Evolutionary conservation across 2,888 invertebrate species (phyloP).

Genomic region (Melanchra persicariae): DNA sequence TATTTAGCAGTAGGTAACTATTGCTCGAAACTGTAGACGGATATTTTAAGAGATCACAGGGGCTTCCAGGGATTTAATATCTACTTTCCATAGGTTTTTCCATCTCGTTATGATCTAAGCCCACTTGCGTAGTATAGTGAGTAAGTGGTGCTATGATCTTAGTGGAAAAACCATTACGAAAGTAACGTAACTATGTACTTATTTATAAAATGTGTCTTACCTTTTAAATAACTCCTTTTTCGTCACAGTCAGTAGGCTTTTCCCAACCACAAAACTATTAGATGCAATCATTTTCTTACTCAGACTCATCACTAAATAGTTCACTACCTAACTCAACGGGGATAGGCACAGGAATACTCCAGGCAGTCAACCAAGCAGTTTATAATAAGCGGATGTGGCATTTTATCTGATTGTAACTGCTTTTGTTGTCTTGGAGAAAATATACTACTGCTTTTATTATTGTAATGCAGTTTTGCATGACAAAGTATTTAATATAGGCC

Average conservation of each 20-base stretch:
- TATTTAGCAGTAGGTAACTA: no score
- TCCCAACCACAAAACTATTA: constrained; percentile 22
- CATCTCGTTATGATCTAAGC: no score
- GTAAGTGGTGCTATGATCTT: no score
- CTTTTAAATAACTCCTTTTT: constrained; percentile 30
- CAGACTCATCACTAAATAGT: constrained; percentile 50
- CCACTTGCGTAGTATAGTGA: no score
- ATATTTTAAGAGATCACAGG: no score
- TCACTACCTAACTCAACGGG: constrained; percentile 18
- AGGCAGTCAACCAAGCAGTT: not conserved
- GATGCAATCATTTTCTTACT: constrained; percentile 20
- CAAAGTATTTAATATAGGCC: constrained; percentile 24
- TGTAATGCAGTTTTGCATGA: constrained; percentile 61
- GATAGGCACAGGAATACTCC: constrained; percentile 20
- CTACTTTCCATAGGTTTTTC: no score
- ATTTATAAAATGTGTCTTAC: constrained; percentile 21
- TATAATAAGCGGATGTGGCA: constrained; percentile 43
- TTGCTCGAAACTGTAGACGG: no score
- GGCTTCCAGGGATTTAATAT: no score
- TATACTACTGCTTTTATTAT: constrained; percentile 47
- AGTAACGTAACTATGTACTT: no score
- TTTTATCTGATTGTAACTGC: constrained; percentile 55
- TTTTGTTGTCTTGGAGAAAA: constrained; percentile 37
- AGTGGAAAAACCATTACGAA: not conserved
- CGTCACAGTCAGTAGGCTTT: constrained; percentile 6